Percentiles rank a stretch among this genome's conserved stretches.
phyloP scores from a whole-genome alignment of 2,113 vertebrate genomes.

The Aptenodytes forsteri region DNA sequence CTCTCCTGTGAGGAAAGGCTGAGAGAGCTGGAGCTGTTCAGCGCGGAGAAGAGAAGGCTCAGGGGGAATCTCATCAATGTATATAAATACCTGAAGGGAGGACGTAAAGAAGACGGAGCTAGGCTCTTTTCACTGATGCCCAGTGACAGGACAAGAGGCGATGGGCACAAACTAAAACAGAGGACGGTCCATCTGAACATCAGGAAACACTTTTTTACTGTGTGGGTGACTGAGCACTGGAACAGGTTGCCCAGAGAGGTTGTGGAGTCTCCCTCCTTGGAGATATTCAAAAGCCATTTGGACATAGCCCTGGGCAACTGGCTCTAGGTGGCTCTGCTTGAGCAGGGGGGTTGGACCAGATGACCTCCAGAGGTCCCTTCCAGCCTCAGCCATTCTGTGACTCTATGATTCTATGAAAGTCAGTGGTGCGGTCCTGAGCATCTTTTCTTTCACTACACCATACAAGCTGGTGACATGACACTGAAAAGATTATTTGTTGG shows the following conservation, averaged over 20 bases:
- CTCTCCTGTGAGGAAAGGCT: background rate
- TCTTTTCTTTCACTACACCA: background rate
- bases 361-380: background rate
- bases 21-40: background rate
- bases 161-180: background rate
- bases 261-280: background rate
- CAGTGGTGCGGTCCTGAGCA: background rate
- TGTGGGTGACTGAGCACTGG: background rate
- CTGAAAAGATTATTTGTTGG: background rate
- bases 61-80: background rate
- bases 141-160: background rate
- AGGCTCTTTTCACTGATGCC: background rate
- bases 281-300: background rate
- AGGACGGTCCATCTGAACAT: background rate
- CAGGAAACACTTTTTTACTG: background rate
- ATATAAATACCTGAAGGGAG: background rate
- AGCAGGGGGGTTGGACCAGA: background rate
- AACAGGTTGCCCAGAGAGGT: background rate
- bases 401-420: background rate
- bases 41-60: background rate
- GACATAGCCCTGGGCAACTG: background rate
- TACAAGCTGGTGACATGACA: background rate
- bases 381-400: background rate
- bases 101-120: background rate
- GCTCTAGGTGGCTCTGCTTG: background rate